Evolutionary conservation across 2,113 vertebrate genomes (phyloP).

Genomic region (Ceyx cyanopectus): DNA sequence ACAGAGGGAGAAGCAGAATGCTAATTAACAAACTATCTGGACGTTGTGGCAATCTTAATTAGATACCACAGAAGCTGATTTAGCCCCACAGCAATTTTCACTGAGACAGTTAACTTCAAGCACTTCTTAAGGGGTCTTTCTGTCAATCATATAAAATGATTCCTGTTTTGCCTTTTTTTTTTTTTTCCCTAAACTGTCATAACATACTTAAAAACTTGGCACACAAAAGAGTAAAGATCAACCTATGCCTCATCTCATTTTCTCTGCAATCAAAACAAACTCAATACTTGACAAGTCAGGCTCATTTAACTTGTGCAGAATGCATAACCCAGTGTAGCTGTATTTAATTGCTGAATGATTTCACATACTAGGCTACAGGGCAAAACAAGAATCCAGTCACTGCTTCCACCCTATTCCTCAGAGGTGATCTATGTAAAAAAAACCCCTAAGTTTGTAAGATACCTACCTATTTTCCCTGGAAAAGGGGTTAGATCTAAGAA

Average conservation of each 20-base stretch:
- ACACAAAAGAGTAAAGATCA: not conserved
- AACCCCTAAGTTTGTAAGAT: not conserved
- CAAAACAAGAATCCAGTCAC: not conserved
- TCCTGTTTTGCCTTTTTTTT: not conserved
- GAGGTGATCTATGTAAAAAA: not conserved
- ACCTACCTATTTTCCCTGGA: not conserved
- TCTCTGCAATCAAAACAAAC: constrained; percentile 32
- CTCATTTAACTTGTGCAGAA: not conserved
- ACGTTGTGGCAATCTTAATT: constrained; percentile 47
- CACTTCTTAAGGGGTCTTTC: not conserved
- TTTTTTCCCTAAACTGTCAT: not conserved
- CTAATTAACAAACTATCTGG: constrained; percentile 61
- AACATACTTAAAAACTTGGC: not conserved
- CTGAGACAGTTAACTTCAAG: not conserved
- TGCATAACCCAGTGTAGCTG: not conserved
- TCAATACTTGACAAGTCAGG: not conserved
- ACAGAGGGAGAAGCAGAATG: not conserved
- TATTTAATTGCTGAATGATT: not conserved
- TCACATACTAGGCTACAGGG: not conserved
- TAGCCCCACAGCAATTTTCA: constrained; percentile 34
- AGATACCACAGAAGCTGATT: constrained; percentile 1
- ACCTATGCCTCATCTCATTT: constrained; percentile 1
- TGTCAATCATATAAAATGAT: constrained; percentile 22
- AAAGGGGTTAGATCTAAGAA: not conserved
- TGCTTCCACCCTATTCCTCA: not conserved